phyloP scores from a whole-genome alignment of 2,113 vertebrate genomes.

The Dasyornis broadbenti region DNA sequence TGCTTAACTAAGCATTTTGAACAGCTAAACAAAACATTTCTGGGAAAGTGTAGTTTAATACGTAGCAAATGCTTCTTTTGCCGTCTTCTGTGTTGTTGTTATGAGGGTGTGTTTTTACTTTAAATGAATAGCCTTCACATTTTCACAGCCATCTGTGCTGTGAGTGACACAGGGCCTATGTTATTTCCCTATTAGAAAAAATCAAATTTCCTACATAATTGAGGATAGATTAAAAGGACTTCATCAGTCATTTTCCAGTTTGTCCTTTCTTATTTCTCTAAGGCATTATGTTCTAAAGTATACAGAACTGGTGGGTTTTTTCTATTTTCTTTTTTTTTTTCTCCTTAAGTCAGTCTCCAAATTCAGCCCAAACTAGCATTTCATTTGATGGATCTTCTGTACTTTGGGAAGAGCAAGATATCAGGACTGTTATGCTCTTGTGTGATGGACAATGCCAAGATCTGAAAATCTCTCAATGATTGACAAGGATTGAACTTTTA shows the following conservation, averaged over 20 bases:
- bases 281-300: neutral
- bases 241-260: neutral
- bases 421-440: neutral
- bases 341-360: neutral
- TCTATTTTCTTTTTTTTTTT: too few relatives aligned
- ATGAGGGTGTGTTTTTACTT: neutral
- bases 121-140: neutral
- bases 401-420: neutral
- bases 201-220: neutral
- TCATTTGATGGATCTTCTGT: neutral
- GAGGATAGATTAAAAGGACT: neutral
- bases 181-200: neutral
- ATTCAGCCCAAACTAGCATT: neutral
- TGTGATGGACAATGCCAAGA: neutral
- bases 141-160: neutral
- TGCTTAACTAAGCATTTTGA: neutral
- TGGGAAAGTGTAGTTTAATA: neutral
- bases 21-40: neutral
- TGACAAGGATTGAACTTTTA: slow-evolving; percentile 4
- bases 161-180: neutral
- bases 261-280: neutral
- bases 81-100: neutral
- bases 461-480: neutral
- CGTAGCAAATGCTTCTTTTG: neutral
- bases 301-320: rapidly evolving